These are phyloP conservation scores for Drosophila nr. medialis DNA, from an alignment of 2,888 invertebrate genomes.

Conservation along the genomic window DNA sequence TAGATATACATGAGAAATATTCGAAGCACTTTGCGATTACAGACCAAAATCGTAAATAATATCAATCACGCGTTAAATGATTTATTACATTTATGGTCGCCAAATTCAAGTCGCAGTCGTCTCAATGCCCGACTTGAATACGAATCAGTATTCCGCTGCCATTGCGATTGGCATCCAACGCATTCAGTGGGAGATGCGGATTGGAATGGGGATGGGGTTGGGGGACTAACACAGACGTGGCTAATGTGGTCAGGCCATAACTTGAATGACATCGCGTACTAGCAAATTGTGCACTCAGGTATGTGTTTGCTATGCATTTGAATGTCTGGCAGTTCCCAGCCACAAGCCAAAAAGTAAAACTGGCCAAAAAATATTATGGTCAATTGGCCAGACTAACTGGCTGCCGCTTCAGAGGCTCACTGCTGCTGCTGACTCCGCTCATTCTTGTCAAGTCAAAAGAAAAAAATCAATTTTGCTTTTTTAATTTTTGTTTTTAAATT, in stretches of 20 bases:
- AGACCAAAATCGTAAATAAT: conserved; percentile 58
- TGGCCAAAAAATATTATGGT: conserved; percentile 58
- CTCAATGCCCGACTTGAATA: conserved; percentile 66
- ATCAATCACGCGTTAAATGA: conserved; percentile 80
- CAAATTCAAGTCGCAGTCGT: conserved; percentile 59
- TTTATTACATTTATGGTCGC: conserved; percentile 75
- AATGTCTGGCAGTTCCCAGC: conserved; percentile 52
- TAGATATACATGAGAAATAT: conserved; percentile 41
- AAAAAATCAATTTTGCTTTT: conserved; percentile 13
- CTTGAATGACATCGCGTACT: conserved; percentile 60
- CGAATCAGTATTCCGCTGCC: conserved; percentile 51
- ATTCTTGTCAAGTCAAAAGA: conserved; percentile 65
- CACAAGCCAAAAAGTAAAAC: conserved; percentile 20
- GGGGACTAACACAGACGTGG: conserved; percentile 24
- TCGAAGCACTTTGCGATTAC: conserved; percentile 37
- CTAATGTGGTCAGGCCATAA: conserved; percentile 69
- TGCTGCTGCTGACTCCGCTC: conserved; percentile 61
- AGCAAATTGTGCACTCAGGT: conserved; percentile 18
- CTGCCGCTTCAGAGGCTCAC: conserved; percentile 12
- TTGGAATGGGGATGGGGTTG: neutral
- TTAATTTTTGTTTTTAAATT: conserved; percentile 20
- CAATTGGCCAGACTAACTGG: conserved; percentile 40
- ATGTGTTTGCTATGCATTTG: conserved; percentile 50
- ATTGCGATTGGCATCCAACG: conserved; percentile 9
- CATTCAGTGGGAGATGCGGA: neutral